Evolutionary conservation across 1,140 invertebrate species (phyloP), one percentile per base, ranked within the genome.

Genomic region (Tribolium madens): DNA sequence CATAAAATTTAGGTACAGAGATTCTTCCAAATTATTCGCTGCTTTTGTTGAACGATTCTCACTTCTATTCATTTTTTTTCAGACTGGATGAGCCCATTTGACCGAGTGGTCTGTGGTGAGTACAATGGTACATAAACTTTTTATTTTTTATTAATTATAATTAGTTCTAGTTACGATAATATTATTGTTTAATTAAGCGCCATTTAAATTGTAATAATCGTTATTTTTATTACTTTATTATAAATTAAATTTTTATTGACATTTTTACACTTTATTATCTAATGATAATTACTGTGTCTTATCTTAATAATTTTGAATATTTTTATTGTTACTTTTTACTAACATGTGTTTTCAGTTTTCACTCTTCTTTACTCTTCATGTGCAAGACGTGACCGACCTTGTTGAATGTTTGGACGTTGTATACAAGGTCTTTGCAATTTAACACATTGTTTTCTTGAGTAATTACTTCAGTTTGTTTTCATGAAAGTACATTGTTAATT

Each of bases 11-110:
- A 52, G 50, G 50, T 52, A 21, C 36, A 42, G 36, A 42, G 36
- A 42, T 42, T 42, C 36, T 42, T 52, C 50, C 18, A 52, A 17
- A 52, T 52, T 12, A 17, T 52, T 52, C 47, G 17, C 47, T 14
- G 21, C 21, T 73, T 42, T 42, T 42, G 36, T 42, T n/a, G 36
- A 42, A 42, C 9, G 36, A 9, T 10, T 42, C 36, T 42, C 36
- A 42, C 36, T 9, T 42, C 36, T 42, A 42, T 42, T 10, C 36
- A 10, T 85, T 84, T 79, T 88, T 87, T 89, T 90, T 85, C 91
- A 95, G 94, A 95, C 90, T 95, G 94, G 94, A 95, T 95, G 93
- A 94, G 92, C 88, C 94, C 94, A 80, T 95, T 95, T 87, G 94
- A 95, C 88, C 91, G 94, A 88, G 94, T 95, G 87, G 93, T 95